Evolutionary conservation across 2,113 vertebrate genomes (phyloP).

Genomic region (Forbesichthys agassizii): DNA sequence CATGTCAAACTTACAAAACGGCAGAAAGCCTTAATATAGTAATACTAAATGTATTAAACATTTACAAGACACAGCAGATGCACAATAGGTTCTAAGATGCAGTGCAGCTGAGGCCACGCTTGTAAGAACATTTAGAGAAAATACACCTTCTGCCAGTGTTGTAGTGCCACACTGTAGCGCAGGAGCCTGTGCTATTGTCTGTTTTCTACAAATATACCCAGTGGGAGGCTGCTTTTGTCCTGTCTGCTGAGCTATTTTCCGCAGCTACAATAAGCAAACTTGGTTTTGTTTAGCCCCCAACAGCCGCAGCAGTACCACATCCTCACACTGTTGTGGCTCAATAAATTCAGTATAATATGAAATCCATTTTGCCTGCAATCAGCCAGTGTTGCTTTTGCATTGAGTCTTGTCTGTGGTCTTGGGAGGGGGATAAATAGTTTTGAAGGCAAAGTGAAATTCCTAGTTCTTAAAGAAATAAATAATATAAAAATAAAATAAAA

Average conservation of each 20-base stretch:
- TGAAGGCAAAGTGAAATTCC: background rate
- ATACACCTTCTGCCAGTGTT: background rate
- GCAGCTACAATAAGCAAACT: slow-evolving; percentile 33
- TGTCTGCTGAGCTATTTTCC: slow-evolving; percentile 18
- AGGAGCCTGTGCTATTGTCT: slow-evolving; percentile 37
- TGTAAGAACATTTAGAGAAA: background rate
- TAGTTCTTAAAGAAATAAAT: slow-evolving; percentile 18
- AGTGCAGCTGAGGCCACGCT: slow-evolving; percentile 50
- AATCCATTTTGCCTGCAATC: slow-evolving; percentile 17
- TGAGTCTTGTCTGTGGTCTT: background rate
- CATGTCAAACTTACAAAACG: too few relatives aligned
- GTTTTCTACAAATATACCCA: slow-evolving; percentile 47
- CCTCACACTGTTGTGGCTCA: slow-evolving; percentile 34
- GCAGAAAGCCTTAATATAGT: slow-evolving; percentile 39
- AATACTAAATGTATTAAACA: slow-evolving; percentile 7
- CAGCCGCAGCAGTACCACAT: slow-evolving; percentile 22
- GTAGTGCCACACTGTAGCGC: slow-evolving; percentile 9
- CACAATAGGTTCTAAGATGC: slow-evolving; percentile 40
- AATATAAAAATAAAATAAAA: slow-evolving; percentile 9
- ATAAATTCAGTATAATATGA: slow-evolving; percentile 16
- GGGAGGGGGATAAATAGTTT: background rate
- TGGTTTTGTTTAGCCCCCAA: slow-evolving; percentile 36
- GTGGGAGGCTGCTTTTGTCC: slow-evolving; percentile 29
- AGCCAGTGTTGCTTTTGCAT: slow-evolving; percentile 1
- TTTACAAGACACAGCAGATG: slow-evolving; percentile 7